Conservation (phyloP, 2,113 vertebrate genomes). For the Gambusia affinis region DNA sequence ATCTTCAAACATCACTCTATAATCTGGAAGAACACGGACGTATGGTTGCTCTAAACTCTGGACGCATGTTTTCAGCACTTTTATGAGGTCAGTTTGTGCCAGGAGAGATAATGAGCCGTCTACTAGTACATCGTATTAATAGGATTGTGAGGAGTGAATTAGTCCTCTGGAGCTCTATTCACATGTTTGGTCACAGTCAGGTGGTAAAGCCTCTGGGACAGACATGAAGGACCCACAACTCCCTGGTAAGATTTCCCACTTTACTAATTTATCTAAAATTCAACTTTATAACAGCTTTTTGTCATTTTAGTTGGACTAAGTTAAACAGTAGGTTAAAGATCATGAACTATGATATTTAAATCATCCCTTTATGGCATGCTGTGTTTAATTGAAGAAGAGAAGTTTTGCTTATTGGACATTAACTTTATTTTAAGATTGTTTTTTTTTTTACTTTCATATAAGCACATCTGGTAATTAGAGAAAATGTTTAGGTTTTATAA, state of each 20-base stretch:
- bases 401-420: neutral
- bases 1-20: neutral
- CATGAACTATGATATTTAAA: neutral
- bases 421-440: neutral
- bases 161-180: slow-evolving; percentile 39
- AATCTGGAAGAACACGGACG: neutral
- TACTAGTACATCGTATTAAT: slow-evolving; percentile 73
- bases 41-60: neutral
- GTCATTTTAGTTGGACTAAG: too few relatives aligned
- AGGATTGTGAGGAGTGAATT: slow-evolving; percentile 70
- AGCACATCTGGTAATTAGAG: neutral
- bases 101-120: slow-evolving; percentile 31
- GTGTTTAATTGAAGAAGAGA: neutral
- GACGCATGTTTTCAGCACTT: slow-evolving; percentile 42
- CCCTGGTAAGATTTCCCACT: slow-evolving; percentile 61
- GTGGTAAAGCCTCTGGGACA: slow-evolving; percentile 36
- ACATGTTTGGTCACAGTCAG: slow-evolving; percentile 49
- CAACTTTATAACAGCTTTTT: neutral
- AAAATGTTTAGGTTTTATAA: neutral
- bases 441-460: neutral
- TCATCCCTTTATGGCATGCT: neutral
- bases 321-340: neutral
- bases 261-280: neutral
- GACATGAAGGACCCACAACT: slow-evolving; percentile 75
- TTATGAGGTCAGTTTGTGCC: slow-evolving; percentile 21